Evolutionary conservation across 2,113 vertebrate species (phyloP).

Genomic region (Noctilio leporinus): DNA sequence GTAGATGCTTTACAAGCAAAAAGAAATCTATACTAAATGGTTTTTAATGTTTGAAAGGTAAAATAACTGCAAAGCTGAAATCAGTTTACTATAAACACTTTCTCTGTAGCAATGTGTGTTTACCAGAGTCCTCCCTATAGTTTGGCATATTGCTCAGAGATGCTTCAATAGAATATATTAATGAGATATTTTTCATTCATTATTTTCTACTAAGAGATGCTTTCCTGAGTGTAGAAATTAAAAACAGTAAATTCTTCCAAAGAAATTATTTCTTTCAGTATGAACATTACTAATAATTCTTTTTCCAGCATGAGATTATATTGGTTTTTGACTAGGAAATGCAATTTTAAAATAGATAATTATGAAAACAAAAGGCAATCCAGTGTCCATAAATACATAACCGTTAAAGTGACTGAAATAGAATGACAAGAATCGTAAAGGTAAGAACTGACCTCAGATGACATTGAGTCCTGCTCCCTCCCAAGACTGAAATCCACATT

Average conservation of each 20-base stretch:
- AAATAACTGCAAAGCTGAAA: conserved; percentile 33
- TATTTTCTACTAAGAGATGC: conserved; percentile 13
- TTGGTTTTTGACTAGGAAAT: conserved; percentile 22
- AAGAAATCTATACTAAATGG: neutral
- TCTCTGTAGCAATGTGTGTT: neutral
- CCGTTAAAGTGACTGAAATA: neutral
- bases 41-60: conserved; percentile 20
- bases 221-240: conserved; percentile 35
- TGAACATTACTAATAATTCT: neutral
- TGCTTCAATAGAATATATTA: neutral
- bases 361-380: neutral
- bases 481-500: neutral
- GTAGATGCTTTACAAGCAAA: neutral
- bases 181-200: neutral
- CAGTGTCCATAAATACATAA: neutral
- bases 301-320: neutral
- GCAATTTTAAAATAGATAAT: neutral
- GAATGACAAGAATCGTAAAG: neutral
- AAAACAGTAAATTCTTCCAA: conserved; percentile 30
- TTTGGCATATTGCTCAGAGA: neutral
- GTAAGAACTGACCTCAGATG: neutral
- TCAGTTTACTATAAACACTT: neutral
- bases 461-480: neutral
- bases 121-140: neutral
- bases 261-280: conserved; percentile 19